These are phyloP conservation scores for Heteromyza rotundicornis DNA, from an alignment of 2,888 invertebrate genomes.

Conservation along the genomic window DNA sequence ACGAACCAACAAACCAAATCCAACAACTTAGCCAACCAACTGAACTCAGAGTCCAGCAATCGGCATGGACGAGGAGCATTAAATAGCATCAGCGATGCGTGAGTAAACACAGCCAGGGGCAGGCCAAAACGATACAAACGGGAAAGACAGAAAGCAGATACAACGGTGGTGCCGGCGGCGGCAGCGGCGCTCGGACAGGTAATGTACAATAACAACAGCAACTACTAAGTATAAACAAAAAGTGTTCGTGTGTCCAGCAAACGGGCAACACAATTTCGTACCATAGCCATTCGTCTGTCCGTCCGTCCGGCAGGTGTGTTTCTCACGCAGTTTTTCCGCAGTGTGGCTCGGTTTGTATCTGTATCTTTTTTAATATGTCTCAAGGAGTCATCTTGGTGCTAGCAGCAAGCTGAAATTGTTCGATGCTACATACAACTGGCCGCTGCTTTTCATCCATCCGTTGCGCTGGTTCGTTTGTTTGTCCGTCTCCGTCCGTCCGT, in stretches of 20 bases:
- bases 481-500: background rate
- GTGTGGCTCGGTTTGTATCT: slow-evolving; percentile 11
- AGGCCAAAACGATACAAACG: slow-evolving; percentile 25
- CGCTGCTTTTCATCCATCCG: too few relatives aligned
- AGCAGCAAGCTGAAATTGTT: background rate
- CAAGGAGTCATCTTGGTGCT: slow-evolving; percentile 9
- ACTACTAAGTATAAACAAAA: background rate
- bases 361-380: slow-evolving; percentile 22
- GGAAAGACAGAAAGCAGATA: slow-evolving; percentile 34
- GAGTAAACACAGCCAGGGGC: slow-evolving; percentile 36
- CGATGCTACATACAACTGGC: too few relatives aligned
- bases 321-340: slow-evolving; percentile 42
- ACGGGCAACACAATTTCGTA: background rate
- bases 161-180: background rate
- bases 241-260: slow-evolving; percentile 3
- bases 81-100: slow-evolving; percentile 35
- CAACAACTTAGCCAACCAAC: background rate
- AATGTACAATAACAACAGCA: background rate
- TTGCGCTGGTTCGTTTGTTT: background rate
- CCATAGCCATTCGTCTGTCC: slow-evolving; percentile 15
- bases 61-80: background rate
- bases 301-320: slow-evolving; percentile 44
- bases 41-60: too few relatives aligned
- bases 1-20: background rate
- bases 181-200: background rate